Percentiles rank a stretch among this genome's conserved stretches.
Conservation (phyloP, 2,113 vertebrate genomes). For the Myiozetetes cayanensis region DNA sequence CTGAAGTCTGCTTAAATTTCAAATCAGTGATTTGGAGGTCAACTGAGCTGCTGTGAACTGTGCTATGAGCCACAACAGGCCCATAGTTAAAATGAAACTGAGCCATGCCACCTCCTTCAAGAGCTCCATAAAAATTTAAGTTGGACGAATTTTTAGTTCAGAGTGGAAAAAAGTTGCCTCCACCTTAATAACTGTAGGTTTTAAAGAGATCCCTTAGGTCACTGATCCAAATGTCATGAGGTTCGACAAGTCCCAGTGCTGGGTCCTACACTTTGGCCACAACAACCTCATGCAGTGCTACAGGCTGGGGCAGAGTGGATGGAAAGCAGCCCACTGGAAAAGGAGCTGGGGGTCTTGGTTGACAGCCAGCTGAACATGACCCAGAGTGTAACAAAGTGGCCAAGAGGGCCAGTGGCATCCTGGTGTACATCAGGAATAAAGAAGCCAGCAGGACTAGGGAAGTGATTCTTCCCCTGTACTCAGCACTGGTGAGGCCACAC, state of each 20-base stretch:
- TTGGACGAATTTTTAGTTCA: not conserved
- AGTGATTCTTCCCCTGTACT: not conserved
- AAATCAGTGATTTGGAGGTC: not conserved
- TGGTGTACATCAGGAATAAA: not conserved
- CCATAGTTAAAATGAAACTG: constrained; percentile 24
- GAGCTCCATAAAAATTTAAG: constrained; percentile 20
- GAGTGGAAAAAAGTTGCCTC: not conserved
- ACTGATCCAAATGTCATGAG: not conserved
- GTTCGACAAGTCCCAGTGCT: too few relatives aligned
- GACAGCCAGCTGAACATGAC: not conserved
- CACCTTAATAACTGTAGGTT: not conserved
- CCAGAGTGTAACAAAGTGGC: not conserved
- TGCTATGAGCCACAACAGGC: constrained; percentile 11
- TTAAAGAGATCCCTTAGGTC: not conserved
- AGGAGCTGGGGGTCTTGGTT: not conserved
- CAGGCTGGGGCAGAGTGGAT: fast-evolving
- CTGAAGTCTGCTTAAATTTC: not conserved
- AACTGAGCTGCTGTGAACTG: not conserved
- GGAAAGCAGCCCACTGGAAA: not conserved
- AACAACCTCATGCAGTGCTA: not conserved
- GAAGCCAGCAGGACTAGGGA: not conserved
- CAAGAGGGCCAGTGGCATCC: not conserved
- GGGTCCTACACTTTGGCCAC: not conserved
- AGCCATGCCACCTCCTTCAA: not conserved
- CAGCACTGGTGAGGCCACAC: fast-evolving